Evolutionary conservation across 2,113 vertebrate species (phyloP), one percentile per base, ranked within the genome.

Genomic region (Suricata suricatta): DNA sequence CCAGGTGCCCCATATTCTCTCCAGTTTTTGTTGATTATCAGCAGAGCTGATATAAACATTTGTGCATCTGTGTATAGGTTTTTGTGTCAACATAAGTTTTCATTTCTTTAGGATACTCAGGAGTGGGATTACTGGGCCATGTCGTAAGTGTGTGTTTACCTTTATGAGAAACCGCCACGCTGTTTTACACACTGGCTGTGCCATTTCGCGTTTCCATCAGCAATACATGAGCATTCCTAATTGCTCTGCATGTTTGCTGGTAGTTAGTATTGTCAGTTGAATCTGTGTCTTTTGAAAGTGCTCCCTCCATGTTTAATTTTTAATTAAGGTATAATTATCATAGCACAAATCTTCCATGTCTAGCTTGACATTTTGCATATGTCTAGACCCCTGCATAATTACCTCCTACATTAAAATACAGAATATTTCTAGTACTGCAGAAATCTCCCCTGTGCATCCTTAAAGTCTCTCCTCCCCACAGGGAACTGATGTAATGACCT

Each of bases 261-360:
- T 23, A 31, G 54, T 94, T 69, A 19, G 21, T 4, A 33, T 33
- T 92, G 86, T 66, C 68, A 33, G 25, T 15, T 50, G 68, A 72
- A 68, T 54, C 31, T 64, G 0, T 68, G 15, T 92, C 89, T 92
- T 95, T 82, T 92, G 96, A 77, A 96, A 82, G n/a, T 88, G 44
- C 29, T 31, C 21, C 12, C 31, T 85, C 16, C 31, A 44, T 63
- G 76, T 84, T 74, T 91, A 80, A 93, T 93, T 97, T 85, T 93
- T 80, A 74, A 64, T 68, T 41, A 87, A 69, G 19, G 60, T 38
- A 63, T 52, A 79, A 47, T 92, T 89, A 92, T 80, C 41, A 57
- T 92, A 57, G 52, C 79, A 85, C 29, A 84, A 13, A 74, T 47
- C 31, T 93, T 89, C 33, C 3, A 1, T 35, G 9, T 19, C 47